phyloP scores from a whole-genome alignment of 2,797 vertebrate genomes.

The Acipenser oxyrinchus region DNA sequence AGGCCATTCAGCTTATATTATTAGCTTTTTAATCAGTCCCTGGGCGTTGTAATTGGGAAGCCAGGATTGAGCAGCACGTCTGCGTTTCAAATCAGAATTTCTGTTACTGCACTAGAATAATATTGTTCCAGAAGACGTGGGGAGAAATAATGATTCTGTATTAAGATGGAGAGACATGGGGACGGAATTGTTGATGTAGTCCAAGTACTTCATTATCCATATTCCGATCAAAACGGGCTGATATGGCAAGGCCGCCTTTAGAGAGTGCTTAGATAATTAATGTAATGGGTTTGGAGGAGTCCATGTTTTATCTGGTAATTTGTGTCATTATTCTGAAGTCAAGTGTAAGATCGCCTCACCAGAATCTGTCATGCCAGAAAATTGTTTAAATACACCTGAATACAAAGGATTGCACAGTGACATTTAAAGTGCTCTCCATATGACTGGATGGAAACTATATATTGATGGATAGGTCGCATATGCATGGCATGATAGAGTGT shows the following conservation, averaged over 20 bases:
- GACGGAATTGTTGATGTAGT: conserved; percentile 61
- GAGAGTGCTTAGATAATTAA: conserved; percentile 85
- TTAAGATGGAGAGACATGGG: conserved; percentile 57
- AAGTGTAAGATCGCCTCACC: conserved; percentile 79
- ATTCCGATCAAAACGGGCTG: conserved; percentile 72
- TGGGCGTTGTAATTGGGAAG: conserved; percentile 61
- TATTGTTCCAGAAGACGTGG: conserved; percentile 80
- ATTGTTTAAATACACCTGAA: conserved; percentile 44
- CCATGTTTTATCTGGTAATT: conserved; percentile 87
- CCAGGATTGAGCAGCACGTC: conserved; percentile 66
- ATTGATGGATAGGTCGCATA: too few relatives aligned
- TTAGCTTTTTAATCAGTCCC: conserved; percentile 43
- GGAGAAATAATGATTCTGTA: conserved; percentile 68
- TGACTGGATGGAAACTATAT: too few relatives aligned
- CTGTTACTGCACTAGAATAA: conserved; percentile 59
- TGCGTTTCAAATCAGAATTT: conserved; percentile 46
- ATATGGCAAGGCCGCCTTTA: conserved; percentile 57
- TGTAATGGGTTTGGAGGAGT: conserved; percentile 85
- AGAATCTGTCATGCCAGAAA: conserved; percentile 52
- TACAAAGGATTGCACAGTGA: neutral
- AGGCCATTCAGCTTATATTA: conserved; percentile 43
- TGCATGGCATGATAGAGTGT: too few relatives aligned
- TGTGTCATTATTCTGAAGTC: conserved; percentile 84
- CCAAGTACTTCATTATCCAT: conserved; percentile 83
- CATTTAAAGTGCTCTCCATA: too few relatives aligned